Evolutionary conservation across 1,140 invertebrate genomes (phyloP).

Genomic region (Tetranychus cinnabarinus): DNA sequence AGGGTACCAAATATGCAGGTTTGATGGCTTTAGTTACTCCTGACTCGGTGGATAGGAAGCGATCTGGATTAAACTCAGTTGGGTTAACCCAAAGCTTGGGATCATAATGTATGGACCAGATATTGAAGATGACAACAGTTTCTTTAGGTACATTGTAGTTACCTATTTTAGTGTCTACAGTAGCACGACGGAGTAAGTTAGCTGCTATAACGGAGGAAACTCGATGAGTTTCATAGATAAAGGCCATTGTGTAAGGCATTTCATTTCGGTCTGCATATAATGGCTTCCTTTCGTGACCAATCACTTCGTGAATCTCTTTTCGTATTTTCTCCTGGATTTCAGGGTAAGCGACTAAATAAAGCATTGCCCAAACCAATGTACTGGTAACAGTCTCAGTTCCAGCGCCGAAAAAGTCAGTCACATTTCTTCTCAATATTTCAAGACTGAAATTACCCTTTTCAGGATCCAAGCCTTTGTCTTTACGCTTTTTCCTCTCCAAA

Average conservation of each 20-base stretch:
- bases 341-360: conserved; percentile 9
- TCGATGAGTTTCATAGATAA: conserved; percentile 13
- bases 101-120: conserved; percentile 41
- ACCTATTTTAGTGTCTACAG: background rate
- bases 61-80: conserved; percentile 33
- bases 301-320: conserved; percentile 13
- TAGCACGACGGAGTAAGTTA: conserved; percentile 8
- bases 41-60: background rate
- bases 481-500: conserved; percentile 25
- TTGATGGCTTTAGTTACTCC: conserved; percentile 13
- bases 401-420: conserved; percentile 11
- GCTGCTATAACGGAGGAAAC: conserved; percentile 11
- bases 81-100: conserved; percentile 38
- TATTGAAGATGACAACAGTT: conserved; percentile 27
- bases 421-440: conserved; percentile 8
- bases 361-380: conserved; percentile 12
- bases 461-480: background rate
- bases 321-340: conserved; percentile 14
- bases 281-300: conserved; percentile 11
- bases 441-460: conserved; percentile 6
- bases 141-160: background rate
- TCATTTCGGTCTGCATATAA: conserved; percentile 5
- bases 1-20: conserved; percentile 15
- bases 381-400: conserved; percentile 15
- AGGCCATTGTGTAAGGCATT: conserved; percentile 14